Evolutionary conservation across 2,888 invertebrate species (phyloP).

Genomic region (Drosophila nigritarsus): DNA sequence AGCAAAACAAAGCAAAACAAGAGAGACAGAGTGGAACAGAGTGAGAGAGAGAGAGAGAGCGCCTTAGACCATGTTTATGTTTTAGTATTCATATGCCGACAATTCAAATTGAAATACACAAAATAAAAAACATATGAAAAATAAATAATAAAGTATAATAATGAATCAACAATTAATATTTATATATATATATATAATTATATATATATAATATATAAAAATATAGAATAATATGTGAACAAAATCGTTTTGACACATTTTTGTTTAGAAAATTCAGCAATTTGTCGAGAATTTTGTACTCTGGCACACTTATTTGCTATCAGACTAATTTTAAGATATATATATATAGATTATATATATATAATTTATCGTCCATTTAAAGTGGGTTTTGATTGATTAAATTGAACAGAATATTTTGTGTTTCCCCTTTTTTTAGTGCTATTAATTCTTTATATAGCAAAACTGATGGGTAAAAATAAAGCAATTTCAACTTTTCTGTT

Average conservation of each 20-base stretch:
- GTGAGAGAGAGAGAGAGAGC: background rate
- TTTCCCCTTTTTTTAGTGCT: no score
- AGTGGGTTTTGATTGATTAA: background rate
- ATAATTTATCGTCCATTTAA: background rate
- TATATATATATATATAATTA: background rate
- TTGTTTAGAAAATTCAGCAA: background rate
- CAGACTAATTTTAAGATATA: fast-evolving
- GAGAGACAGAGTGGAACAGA: background rate
- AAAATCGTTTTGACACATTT: background rate
- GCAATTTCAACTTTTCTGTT: background rate
- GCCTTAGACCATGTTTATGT: background rate
- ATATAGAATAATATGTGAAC: no score
- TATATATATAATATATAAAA: no score
- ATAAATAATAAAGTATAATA: background rate
- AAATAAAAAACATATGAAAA: background rate
- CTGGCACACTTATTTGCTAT: background rate
- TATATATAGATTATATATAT: background rate
- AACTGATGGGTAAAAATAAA: background rate
- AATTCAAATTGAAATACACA: background rate
- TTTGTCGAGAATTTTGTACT: background rate
- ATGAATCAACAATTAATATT: background rate
- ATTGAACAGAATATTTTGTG: background rate
- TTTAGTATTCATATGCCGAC: background rate
- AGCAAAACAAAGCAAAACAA: slow-evolving; percentile 71
- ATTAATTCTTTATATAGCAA: background rate